A percentile compares a stretch with the other conserved stretches of the same genome.
These are phyloP conservation scores for Hippocampus kuda DNA, from an alignment of 2,797 vertebrate genomes.

Conservation along the genomic window DNA sequence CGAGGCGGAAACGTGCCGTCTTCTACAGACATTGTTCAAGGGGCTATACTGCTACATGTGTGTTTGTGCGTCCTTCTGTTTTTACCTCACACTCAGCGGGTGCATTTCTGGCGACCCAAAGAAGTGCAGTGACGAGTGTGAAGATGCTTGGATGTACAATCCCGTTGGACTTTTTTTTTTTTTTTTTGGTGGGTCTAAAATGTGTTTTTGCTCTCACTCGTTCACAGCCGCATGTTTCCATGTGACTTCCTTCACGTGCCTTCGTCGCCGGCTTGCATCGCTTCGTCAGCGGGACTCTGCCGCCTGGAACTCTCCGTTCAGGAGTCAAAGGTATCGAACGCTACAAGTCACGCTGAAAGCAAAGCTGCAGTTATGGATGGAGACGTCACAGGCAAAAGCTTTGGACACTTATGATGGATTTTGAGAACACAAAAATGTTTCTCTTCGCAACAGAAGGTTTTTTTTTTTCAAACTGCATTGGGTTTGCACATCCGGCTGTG, in stretches of 20 bases:
- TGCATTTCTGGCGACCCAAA: conserved; percentile 4
- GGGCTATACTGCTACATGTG: background rate
- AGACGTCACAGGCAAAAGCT: background rate
- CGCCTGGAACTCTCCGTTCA: background rate
- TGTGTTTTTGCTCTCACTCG: background rate
- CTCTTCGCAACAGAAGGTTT: background rate
- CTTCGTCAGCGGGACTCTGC: background rate
- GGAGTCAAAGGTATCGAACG: background rate
- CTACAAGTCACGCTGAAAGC: background rate
- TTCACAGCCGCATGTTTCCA: conserved; percentile 3
- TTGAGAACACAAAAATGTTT: background rate
- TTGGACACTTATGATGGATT: background rate
- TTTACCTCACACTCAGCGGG: conserved; percentile 6
- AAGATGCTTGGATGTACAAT: background rate
- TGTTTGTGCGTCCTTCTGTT: conserved; percentile 3
- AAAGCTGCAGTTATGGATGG: background rate
- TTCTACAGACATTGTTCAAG: background rate
- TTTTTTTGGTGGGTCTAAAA: background rate
- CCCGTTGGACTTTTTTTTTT: background rate
- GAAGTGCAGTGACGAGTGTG: conserved; percentile 6
- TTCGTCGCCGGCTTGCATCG: background rate
- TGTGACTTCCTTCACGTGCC: background rate
- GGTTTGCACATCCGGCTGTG: too few species aligned
- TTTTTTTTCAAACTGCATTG: background rate
- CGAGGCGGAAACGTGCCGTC: background rate